A percentile compares a stretch with the other conserved stretches of the same genome.
Conservation (phyloP, 1,140 invertebrate genomes). For the Heterodera schachtii region DNA sequence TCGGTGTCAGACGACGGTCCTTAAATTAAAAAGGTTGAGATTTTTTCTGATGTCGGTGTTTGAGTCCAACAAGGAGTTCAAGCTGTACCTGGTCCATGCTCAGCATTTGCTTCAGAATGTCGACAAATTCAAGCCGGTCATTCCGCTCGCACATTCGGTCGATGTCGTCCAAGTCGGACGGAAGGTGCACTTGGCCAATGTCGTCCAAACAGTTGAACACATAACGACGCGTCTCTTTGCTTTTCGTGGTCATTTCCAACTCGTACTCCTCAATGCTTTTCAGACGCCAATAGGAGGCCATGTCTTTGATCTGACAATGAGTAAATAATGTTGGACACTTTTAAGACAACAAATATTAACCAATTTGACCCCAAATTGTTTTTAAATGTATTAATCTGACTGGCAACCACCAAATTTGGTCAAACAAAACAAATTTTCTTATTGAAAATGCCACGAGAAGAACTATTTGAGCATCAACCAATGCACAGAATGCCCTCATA, state of each 20-base stretch:
- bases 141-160: slow-evolving; percentile 52
- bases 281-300: slow-evolving; percentile 57
- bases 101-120: slow-evolving; percentile 63
- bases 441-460: too few relatives aligned
- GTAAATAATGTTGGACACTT: slow-evolving; percentile 11
- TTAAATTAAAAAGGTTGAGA: background rate
- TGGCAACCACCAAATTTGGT: too few relatives aligned
- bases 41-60: too few relatives aligned
- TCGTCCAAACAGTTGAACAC: slow-evolving; percentile 99
- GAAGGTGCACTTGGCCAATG: slow-evolving; percentile 77
- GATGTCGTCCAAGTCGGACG: slow-evolving; percentile 52
- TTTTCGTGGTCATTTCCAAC: slow-evolving; percentile 93
- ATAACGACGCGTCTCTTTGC: slow-evolving; percentile 98
- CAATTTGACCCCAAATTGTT: too few relatives aligned
- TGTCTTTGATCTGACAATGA: slow-evolving; percentile 34
- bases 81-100: slow-evolving; percentile 56
- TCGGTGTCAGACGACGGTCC: slow-evolving; percentile 55
- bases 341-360: slow-evolving; percentile 8
- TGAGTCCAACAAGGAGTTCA: background rate
- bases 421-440: too few relatives aligned
- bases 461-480: too few relatives aligned
- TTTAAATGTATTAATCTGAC: too few relatives aligned
- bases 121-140: slow-evolving; percentile 60
- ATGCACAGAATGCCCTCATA: too few relatives aligned
- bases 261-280: slow-evolving; percentile 96